A percentile compares a stretch with the other conserved stretches of the same genome.
Conservation (phyloP, 2,797 vertebrate genomes). For the Erpetoichthys calabaricus region DNA sequence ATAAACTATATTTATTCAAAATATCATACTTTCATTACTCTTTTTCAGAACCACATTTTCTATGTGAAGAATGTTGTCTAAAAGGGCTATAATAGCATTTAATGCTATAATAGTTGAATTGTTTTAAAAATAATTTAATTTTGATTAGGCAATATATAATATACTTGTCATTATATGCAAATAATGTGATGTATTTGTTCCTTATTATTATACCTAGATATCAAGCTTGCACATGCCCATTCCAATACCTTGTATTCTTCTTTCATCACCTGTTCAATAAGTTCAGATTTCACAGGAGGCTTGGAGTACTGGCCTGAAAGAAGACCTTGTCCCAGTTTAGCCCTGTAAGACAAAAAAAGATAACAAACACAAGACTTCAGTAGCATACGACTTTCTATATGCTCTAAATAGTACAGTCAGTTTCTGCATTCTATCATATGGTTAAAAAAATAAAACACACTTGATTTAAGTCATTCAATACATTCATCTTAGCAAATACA, state of each 20-base stretch:
- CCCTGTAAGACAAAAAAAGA: slow-evolving; percentile 53
- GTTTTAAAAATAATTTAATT: no score
- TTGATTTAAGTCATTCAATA: slow-evolving; percentile 1
- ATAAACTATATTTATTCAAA: no score
- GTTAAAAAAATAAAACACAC: not conserved
- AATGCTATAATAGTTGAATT: no score
- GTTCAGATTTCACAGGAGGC: slow-evolving; percentile 91
- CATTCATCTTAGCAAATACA: slow-evolving; percentile 28
- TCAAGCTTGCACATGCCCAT: slow-evolving; percentile 40
- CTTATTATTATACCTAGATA: slow-evolving; percentile 25
- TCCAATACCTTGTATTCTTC: slow-evolving; percentile 94
- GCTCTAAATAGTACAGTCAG: not conserved
- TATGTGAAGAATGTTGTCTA: no score
- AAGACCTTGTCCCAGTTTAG: slow-evolving; percentile 88
- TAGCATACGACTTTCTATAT: not conserved
- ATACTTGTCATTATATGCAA: no score
- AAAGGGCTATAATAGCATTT: no score
- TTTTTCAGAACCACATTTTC: no score
- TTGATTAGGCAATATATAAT: no score
- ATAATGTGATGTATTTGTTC: no score
- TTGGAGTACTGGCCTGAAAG: slow-evolving; percentile 93
- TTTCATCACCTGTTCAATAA: slow-evolving; percentile 99
- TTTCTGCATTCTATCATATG: not conserved
- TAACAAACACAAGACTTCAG: no score
- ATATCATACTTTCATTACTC: no score